Percentiles rank a stretch among this genome's conserved stretches.
phyloP scores from a whole-genome alignment of 2,888 invertebrate species.

The Zeuzera pyrina region DNA sequence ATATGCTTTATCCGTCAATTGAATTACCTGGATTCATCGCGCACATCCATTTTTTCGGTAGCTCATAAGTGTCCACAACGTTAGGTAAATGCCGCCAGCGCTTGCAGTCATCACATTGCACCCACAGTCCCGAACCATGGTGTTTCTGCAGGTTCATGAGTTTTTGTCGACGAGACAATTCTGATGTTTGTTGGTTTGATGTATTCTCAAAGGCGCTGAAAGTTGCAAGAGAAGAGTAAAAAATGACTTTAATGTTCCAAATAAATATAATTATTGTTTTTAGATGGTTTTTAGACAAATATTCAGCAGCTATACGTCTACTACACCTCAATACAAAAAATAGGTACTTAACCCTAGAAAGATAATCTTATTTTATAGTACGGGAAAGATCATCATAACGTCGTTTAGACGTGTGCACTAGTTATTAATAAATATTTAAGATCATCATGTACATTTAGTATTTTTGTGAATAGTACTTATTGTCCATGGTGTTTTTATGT shows the following conservation, averaged over 20 bases:
- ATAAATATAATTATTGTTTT: neutral
- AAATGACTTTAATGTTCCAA: neutral
- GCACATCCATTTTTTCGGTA: constrained; percentile 77
- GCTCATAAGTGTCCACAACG: constrained; percentile 68
- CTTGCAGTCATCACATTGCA: constrained; percentile 72
- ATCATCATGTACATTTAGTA: no score
- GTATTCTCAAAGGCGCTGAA: constrained; percentile 31
- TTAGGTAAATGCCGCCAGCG: constrained; percentile 72
- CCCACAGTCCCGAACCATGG: constrained; percentile 69
- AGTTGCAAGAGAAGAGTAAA: neutral
- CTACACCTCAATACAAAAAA: no score
- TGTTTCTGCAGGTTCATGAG: constrained; percentile 63
- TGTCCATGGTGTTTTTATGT: no score
- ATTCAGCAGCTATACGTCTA: no score
- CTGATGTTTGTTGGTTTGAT: no score
- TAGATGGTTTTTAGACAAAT: no score
- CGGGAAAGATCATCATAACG: no score
- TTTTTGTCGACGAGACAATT: constrained; percentile 42
- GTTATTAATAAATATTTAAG: no score
- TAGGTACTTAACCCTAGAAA: no score
- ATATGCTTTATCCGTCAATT: neutral
- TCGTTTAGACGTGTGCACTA: no score
- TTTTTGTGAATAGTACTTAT: no score
- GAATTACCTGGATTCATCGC: constrained; percentile 70
- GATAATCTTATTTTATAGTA: no score